phyloP scores from a whole-genome alignment of 2,113 vertebrate species.

The Urocitellus parryii region DNA sequence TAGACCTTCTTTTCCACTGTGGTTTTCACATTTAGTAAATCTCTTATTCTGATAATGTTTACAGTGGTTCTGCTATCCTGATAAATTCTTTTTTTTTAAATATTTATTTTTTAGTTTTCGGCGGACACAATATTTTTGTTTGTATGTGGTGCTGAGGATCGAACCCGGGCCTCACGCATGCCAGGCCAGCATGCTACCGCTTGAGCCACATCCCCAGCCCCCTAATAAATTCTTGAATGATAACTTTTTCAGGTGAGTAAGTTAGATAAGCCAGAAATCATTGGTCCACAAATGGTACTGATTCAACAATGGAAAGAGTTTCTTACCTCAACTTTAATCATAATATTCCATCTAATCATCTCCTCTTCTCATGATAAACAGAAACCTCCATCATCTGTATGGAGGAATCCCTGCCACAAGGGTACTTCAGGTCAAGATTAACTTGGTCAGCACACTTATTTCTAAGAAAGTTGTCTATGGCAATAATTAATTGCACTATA shows the following conservation, averaged over 20 bases:
- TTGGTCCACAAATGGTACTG: not conserved
- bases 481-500: not conserved
- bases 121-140: too few species aligned
- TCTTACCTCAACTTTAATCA: not conserved
- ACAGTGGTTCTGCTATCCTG: not conserved
- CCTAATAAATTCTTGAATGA: not conserved
- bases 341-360: not conserved
- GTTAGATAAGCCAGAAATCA: not conserved
- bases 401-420: not conserved
- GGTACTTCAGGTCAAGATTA: not conserved
- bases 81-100: not conserved
- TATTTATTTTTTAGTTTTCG: too few species aligned
- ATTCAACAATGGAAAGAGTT: not conserved
- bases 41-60: not conserved
- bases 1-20: not conserved
- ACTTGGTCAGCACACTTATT: not conserved
- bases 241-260: not conserved
- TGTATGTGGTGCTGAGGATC: too few species aligned
- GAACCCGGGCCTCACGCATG: too few species aligned
- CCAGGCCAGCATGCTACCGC: too few species aligned
- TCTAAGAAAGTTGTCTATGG: constrained; percentile 17
- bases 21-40: constrained; percentile 1
- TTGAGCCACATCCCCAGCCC: too few species aligned
- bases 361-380: not conserved
- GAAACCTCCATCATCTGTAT: not conserved